Percentiles rank a stretch among this genome's conserved stretches.
phyloP scores from a whole-genome alignment of 1,140 invertebrate genomes.

The Sarcophaga peregrina region DNA sequence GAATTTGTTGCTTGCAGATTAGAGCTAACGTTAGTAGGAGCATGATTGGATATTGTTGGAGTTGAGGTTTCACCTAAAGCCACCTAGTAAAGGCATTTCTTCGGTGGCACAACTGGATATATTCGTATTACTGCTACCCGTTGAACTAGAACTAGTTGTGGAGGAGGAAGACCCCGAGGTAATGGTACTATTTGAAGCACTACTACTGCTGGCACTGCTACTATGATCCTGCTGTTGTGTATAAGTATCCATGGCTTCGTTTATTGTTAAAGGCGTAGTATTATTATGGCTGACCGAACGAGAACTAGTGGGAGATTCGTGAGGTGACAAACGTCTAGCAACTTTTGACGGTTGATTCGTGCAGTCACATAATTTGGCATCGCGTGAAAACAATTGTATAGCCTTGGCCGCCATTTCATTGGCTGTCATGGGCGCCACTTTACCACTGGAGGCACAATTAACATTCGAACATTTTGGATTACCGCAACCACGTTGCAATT shows the following conservation, averaged over 20 bases:
- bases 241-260: conserved; percentile 59
- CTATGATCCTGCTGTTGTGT: conserved; percentile 47
- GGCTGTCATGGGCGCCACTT: conserved; percentile 82
- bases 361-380: conserved; percentile 84
- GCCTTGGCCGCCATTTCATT: conserved; percentile 91
- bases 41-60: not conserved
- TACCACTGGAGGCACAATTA: conserved; percentile 88
- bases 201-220: conserved; percentile 44
- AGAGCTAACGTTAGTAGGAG: not conserved
- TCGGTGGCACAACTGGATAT: conserved; percentile 36
- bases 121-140: conserved; percentile 36
- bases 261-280: conserved; percentile 45
- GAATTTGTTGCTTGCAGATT: not conserved
- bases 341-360: conserved; percentile 78
- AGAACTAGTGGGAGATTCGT: conserved; percentile 46
- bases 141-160: conserved; percentile 17
- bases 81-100: conserved; percentile 33
- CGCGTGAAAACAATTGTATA: conserved; percentile 85
- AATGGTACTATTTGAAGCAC: conserved; percentile 51
- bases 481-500: conserved; percentile 90
- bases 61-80: conserved; percentile 25
- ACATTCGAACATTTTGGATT: conserved; percentile 85
- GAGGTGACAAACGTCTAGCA: conserved; percentile 26
- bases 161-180: conserved; percentile 48
- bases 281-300: conserved; percentile 23